phyloP scores from a whole-genome alignment of 2,113 vertebrate species.

The Azemiops feae region DNA sequence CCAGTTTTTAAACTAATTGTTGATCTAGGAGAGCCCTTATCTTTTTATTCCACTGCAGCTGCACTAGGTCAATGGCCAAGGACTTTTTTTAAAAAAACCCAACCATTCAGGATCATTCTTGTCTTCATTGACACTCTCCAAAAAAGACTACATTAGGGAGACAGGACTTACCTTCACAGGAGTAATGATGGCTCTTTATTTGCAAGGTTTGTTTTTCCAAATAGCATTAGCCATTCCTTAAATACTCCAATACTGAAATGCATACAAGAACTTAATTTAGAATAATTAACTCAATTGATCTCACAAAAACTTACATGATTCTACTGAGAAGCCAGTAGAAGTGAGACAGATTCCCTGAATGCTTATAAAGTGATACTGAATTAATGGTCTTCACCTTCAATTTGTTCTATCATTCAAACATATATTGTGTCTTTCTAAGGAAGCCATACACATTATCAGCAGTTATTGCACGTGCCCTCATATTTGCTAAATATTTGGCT shows the following conservation, averaged over 20 bases:
- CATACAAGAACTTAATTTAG: background rate
- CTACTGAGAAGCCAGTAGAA: background rate
- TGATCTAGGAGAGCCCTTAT: background rate
- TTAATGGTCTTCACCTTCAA: too few species aligned
- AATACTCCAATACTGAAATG: background rate
- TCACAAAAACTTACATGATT: background rate
- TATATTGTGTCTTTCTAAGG: background rate
- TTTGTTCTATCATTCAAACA: background rate
- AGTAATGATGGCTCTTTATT: background rate
- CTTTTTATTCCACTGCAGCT: background rate
- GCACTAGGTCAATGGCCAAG: background rate
- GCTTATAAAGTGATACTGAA: background rate
- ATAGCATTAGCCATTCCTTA: background rate
- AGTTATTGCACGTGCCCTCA: too few species aligned
- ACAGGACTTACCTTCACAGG: background rate
- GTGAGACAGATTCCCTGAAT: background rate
- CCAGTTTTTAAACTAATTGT: background rate
- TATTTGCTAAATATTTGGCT: background rate
- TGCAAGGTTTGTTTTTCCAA: background rate
- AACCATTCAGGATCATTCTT: background rate
- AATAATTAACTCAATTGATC: background rate
- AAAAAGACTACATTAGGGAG: too few species aligned
- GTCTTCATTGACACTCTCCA: background rate
- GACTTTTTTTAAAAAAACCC: background rate
- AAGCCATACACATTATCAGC: background rate